A percentile compares a stretch with the other conserved stretches of the same genome.
Evolutionary conservation across 2,797 vertebrate genomes (phyloP).

Genomic region (Platalea minor): DNA sequence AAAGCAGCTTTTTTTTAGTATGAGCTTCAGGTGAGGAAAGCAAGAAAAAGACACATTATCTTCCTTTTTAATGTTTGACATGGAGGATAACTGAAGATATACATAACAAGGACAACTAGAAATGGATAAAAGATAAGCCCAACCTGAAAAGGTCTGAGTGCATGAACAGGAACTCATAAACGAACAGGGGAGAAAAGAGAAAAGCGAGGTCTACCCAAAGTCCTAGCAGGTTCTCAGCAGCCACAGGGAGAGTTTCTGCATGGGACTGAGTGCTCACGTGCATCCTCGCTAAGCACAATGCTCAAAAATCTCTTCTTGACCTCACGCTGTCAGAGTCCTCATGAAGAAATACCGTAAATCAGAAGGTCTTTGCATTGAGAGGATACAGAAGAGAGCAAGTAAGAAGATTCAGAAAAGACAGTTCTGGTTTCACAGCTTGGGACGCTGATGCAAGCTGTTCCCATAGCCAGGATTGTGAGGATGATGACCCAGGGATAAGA

Average conservation of each 20-base stretch:
- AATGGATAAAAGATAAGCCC: not conserved
- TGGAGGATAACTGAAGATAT: not conserved
- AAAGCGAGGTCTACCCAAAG: not conserved
- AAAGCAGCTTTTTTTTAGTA: not conserved
- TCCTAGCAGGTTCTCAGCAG: not conserved
- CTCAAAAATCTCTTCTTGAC: not conserved
- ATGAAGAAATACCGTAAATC: not conserved
- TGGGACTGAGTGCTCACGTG: not conserved
- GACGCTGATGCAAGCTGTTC: not conserved
- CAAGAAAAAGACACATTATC: not conserved
- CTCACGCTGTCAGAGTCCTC: not conserved
- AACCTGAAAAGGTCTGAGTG: not conserved
- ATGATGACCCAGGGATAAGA: not conserved
- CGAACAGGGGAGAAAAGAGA: not conserved
- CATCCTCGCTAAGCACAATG: not conserved
- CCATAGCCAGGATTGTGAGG: not conserved
- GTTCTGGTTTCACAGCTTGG: not conserved
- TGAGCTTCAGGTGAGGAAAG: not conserved
- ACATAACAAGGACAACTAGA: not conserved
- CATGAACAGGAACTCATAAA: not conserved
- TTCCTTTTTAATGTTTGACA: not conserved
- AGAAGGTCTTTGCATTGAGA: not conserved
- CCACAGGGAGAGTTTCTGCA: not conserved
- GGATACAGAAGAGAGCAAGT: not conserved
- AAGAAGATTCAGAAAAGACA: not conserved